phyloP scores from a whole-genome alignment of 2,797 vertebrate species.

The Dendrocincla fuliginosa region DNA sequence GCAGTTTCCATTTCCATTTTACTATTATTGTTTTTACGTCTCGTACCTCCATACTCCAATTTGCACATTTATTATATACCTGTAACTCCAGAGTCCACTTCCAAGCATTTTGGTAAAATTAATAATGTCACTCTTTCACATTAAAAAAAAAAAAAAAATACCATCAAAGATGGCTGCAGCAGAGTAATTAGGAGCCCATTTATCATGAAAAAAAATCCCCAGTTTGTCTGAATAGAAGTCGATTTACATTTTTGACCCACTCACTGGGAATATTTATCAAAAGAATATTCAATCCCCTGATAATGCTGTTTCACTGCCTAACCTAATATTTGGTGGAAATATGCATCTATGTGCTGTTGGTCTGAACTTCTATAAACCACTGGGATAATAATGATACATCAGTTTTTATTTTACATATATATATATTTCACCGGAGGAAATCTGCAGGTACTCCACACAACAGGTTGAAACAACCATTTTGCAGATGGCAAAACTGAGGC shows the following conservation, averaged over 20 bases:
- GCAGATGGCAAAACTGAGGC: neutral
- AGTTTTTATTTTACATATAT: neutral
- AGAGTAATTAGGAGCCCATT: slow-evolving; percentile 63
- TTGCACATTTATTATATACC: slow-evolving; percentile 31
- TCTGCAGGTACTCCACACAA: neutral
- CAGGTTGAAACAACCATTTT: neutral
- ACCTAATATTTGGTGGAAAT: slow-evolving; percentile 55
- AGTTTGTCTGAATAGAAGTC: slow-evolving; percentile 59
- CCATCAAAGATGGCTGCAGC: slow-evolving; percentile 56
- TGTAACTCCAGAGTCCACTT: slow-evolving; percentile 24
- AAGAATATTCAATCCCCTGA: slow-evolving; percentile 53
- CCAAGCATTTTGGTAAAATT: slow-evolving; percentile 43
- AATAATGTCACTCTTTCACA: slow-evolving; percentile 23
- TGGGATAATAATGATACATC: neutral
- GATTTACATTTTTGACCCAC: slow-evolving; percentile 72
- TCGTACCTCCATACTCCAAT: neutral
- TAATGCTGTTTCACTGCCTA: slow-evolving; percentile 21
- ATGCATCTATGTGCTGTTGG: neutral
- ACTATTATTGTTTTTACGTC: neutral
- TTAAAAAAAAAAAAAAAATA: neutral
- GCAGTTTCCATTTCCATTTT: slow-evolving; percentile 15
- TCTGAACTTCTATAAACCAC: slow-evolving; percentile 7
- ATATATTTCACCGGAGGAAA: neutral
- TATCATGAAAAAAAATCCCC: slow-evolving; percentile 43
- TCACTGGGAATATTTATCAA: slow-evolving; percentile 67